Evolutionary conservation across 1,140 invertebrate genomes (phyloP), one percentile per base, ranked within the genome.

Genomic region (Diorhabda carinulata): DNA sequence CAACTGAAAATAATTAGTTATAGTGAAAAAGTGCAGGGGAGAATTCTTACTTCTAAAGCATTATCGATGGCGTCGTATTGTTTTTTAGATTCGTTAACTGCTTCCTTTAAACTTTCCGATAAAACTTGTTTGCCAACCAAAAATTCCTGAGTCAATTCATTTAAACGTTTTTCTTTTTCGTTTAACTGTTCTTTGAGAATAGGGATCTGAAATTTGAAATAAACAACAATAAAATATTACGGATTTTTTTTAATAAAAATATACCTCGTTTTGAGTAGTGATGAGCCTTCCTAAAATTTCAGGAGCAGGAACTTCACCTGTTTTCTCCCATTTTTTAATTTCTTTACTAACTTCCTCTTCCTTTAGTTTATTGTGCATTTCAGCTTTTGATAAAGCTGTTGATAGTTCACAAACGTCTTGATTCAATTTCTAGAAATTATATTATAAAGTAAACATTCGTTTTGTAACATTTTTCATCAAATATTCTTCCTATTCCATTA

Each of bases 331-430:
- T n/a, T 74, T 74, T 44, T 75, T 72, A 5, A 82, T 64, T 44
- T 75, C 73, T 44, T 73, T 73, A 8, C 73, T 70, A 5, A 77
- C 74, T 71, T 81, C 77, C 61, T 81, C 78, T 44, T 81, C 78
- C 69, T 78, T 79, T 44, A 73, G 67, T 70, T 75, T 76, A 43
- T 76, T 72, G 57, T 79, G 73, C 25, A 78, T 60, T 74, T 82
- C 78, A 45, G 74, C 69, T 70, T 84, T 83, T 64, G 83, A 81
- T 72, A 84, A 80, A 8, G 83, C 76, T 3, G 83, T 84, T 66
- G 83, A 84, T 68, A 85, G 74, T 69, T 82, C 83, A 73, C 84
- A 85, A 63, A 85, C 83, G 71, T 85, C 84, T 78, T 85, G 82
- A 74, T 83, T 85, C 56, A 84, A 74, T 72, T 83, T 83, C 83